These are phyloP conservation scores for Pipistrellus kuhlii DNA, from an alignment of 2,797 vertebrate genomes.

Conservation along the genomic window DNA sequence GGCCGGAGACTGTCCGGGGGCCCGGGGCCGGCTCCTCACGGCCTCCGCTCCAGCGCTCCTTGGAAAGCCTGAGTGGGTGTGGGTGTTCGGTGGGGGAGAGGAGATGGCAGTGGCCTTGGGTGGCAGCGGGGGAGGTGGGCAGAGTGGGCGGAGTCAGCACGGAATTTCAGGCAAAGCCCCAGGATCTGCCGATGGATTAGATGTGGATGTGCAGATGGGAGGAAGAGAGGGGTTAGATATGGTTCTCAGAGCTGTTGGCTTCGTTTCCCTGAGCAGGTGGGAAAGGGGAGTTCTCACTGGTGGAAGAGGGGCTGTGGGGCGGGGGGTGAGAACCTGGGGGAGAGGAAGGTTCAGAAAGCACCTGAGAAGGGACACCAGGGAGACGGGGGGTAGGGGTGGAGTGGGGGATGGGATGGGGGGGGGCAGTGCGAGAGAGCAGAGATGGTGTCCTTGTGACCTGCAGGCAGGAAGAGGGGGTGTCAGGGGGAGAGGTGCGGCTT, in stretches of 20 bases:
- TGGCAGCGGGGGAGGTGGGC: not conserved
- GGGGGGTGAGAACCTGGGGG: not conserved
- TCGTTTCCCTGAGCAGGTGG: not conserved
- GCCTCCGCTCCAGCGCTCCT: not conserved
- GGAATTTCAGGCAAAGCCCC: not conserved
- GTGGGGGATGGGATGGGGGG: too few relatives aligned
- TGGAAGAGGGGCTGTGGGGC: not conserved
- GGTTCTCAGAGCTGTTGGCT: not conserved
- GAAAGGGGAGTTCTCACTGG: not conserved
- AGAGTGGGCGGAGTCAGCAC: not conserved
- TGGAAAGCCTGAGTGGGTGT: too few relatives aligned
- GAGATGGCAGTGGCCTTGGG: not conserved
- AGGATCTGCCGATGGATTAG: not conserved
- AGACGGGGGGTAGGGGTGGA: too few relatives aligned
- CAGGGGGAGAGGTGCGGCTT: not conserved
- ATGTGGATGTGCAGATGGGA: accelerated
- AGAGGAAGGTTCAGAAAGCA: not conserved
- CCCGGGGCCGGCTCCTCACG: too few relatives aligned
- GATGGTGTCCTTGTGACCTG: not conserved
- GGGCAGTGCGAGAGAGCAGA: not conserved
- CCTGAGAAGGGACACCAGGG: too few relatives aligned
- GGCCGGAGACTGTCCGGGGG: not conserved
- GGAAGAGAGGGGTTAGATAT: too few relatives aligned
- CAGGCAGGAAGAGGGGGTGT: not conserved
- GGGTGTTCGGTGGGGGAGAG: accelerated